Evolutionary conservation across 2,113 vertebrate species (phyloP).

Genomic region (Ceyx cyanopectus): DNA sequence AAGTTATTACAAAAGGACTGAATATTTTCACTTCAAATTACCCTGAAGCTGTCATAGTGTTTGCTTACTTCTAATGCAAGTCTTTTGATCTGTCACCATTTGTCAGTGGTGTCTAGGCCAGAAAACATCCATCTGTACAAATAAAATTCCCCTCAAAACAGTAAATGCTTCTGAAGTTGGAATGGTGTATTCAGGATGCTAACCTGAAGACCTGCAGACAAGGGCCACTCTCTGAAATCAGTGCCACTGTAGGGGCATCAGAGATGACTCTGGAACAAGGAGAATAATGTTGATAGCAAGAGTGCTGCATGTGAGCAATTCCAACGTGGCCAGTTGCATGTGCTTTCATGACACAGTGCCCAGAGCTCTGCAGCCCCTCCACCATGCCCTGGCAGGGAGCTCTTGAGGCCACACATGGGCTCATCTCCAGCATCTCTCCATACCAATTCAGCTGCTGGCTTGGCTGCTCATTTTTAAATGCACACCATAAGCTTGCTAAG

Average conservation of each 20-base stretch:
- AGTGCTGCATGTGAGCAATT: background rate
- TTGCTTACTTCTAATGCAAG: background rate
- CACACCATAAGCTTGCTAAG: background rate
- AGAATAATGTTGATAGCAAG: background rate
- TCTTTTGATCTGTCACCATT: background rate
- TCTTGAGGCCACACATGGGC: too few species aligned
- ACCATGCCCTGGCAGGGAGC: accelerated
- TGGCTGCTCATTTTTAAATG: background rate
- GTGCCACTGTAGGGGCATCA: background rate
- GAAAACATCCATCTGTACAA: background rate
- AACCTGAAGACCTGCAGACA: background rate
- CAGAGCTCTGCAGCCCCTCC: background rate
- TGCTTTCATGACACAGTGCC: too few species aligned
- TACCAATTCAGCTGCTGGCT: background rate
- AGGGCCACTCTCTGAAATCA: background rate
- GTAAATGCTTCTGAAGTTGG: background rate
- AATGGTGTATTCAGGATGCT: background rate
- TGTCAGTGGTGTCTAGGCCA: background rate
- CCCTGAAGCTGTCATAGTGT: background rate
- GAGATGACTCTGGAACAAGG: too few species aligned
- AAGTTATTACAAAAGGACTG: background rate
- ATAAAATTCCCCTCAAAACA: background rate
- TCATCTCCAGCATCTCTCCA: background rate
- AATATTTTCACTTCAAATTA: background rate
- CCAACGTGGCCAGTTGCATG: accelerated